Conservation (phyloP, 2,113 vertebrate species). For the Lynx canadensis region DNA sequence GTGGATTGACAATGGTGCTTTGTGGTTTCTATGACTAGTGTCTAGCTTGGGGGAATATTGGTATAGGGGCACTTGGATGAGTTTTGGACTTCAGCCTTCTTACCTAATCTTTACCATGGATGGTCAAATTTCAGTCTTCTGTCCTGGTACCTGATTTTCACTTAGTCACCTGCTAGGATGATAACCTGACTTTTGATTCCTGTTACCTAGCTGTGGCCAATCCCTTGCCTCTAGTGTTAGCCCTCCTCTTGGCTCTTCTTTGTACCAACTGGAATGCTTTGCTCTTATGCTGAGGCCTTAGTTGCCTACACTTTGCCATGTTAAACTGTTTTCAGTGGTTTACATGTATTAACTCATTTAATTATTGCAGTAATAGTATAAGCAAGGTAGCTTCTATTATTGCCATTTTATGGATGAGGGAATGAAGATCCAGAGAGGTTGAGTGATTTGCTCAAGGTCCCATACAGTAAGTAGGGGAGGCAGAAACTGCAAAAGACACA, state of each 20-base stretch:
- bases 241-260: not conserved
- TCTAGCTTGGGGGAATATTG: not conserved
- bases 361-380: not conserved
- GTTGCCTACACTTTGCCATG: not conserved
- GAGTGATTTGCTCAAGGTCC: not conserved
- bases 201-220: not conserved
- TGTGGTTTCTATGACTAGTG: not conserved
- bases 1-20: not conserved
- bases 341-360: not conserved
- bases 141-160: not conserved
- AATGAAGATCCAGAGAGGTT: not conserved
- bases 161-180: not conserved
- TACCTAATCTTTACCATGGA: not conserved
- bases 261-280: not conserved
- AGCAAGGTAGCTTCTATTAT: not conserved
- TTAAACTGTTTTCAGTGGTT: not conserved
- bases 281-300: not conserved
- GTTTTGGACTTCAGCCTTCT: not conserved
- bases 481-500: not conserved
- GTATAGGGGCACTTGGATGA: not conserved
- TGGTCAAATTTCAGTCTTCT: not conserved
- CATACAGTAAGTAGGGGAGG: not conserved
- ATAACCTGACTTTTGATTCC: not conserved
- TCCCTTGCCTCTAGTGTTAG: not conserved
- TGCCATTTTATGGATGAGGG: not conserved